Evolutionary conservation across 2,797 vertebrate genomes (phyloP).

Genomic region (Luscinia luscinia): DNA sequence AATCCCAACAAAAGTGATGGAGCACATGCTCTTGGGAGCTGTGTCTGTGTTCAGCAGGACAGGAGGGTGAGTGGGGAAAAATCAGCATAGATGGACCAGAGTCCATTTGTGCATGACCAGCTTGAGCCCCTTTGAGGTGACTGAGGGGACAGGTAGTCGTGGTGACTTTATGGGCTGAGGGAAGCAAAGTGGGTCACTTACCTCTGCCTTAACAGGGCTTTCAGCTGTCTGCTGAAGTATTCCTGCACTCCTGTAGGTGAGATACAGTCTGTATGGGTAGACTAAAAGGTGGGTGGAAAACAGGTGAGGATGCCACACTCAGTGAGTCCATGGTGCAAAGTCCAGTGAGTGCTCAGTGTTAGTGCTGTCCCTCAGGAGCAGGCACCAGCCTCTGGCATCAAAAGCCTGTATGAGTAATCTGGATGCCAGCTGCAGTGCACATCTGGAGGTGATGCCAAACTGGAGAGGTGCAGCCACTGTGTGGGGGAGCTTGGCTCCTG

Average conservation of each 20-base stretch:
- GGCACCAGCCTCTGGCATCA: accelerated
- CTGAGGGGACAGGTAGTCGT: background rate
- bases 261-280: background rate
- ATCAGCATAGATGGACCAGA: background rate
- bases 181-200: background rate
- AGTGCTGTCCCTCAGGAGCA: background rate
- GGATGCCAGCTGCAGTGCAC: background rate
- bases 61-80: background rate
- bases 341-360: accelerated
- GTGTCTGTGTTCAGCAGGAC: background rate
- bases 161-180: background rate
- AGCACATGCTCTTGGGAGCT: background rate
- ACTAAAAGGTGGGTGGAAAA: background rate
- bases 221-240: background rate
- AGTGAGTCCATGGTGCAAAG: accelerated
- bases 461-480: background rate
- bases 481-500: background rate
- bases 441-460: background rate
- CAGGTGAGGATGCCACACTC: accelerated
- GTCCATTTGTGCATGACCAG: background rate
- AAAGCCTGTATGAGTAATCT: accelerated
- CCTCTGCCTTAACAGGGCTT: background rate
- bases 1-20: background rate
- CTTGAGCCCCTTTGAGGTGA: background rate
- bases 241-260: background rate